These are phyloP conservation scores for Cygnus atratus DNA, from an alignment of 2,113 vertebrate species.

Conservation along the genomic window DNA sequence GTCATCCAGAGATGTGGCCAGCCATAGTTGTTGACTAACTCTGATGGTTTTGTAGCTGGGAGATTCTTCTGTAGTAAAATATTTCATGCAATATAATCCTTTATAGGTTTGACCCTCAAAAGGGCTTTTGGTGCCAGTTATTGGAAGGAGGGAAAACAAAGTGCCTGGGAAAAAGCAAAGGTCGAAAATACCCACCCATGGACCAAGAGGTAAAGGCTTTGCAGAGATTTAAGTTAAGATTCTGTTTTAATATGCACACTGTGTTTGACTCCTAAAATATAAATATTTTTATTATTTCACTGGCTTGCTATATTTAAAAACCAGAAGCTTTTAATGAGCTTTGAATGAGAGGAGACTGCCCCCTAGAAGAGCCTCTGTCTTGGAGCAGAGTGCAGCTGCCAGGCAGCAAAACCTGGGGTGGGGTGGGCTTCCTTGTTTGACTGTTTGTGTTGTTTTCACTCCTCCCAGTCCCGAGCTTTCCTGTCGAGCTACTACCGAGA, in stretches of 20 bases:
- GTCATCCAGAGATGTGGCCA: not conserved
- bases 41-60: not conserved
- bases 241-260: not conserved
- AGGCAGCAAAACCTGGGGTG: fast-evolving
- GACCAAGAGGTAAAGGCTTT: slow-evolving; percentile 86
- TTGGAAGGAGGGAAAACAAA: slow-evolving; percentile 95
- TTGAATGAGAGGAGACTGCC: not conserved
- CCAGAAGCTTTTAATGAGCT: not conserved
- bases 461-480: slow-evolving; percentile 86
- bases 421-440: not conserved
- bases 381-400: not conserved
- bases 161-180: slow-evolving; percentile 97
- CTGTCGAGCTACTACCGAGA: slow-evolving; percentile 95
- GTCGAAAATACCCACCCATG: slow-evolving; percentile 94
- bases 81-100: not conserved
- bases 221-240: not conserved
- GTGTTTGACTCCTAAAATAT: not conserved
- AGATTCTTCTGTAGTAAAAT: not conserved
- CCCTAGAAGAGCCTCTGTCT: not conserved
- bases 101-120: slow-evolving; percentile 93
- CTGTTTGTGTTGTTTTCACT: not conserved
- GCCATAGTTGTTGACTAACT: not conserved
- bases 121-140: slow-evolving; percentile 98
- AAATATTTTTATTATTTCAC: not conserved
- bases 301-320: not conserved